Base-by-base conservation (phyloP, 37 sponge, comb jelly and placozoan species). In the Bolinopsis microptera region DNA sequence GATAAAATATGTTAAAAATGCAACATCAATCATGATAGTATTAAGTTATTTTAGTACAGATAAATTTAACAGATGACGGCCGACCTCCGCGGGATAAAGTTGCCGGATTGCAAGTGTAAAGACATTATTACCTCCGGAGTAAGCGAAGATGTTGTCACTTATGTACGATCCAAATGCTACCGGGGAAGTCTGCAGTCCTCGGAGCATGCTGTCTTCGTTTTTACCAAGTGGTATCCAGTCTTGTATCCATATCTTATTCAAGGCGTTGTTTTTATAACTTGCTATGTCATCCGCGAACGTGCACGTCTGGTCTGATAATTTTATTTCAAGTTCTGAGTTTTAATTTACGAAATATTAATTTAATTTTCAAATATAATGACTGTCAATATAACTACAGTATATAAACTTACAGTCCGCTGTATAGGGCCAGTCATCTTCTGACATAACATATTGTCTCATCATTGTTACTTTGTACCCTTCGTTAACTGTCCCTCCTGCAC, bases 121-220 rank as follows among this genome's bases (percentile, higher is more conserved):
- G 13, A 48, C 61, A 48, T 48, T 48, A 48, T 80, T 80, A 86
- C 90, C 90, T 41, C 90, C 90, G 0, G 90, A 86, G 30, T 86
- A 86, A 24, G 27, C 61, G 26, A 41, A 41, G 90, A 86, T 24
- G 90, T 86, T 38, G 48, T 40, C 31, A 26, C 48, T n/a, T 0
- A 86, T 40, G 90, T 86, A 86, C 25, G 90, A 13, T 41, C 41
- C 41, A 13, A 41, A 21, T 39, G 90, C 90, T 8, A 86, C 90
- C 38, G 90, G 90, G 30, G 90, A 86, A 3, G 26, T 38, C 5
- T 22, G 16, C 25, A 86, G 61, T 26, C 90, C 90, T 27, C 30
- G 2, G 30, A 86, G n/a, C n/a, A 39, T 3, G 61, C 28, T n/a
- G 25, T 13, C 61, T 18, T 38, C 90, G 61, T 21, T 41, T 8